Evolutionary conservation across 2,113 vertebrate genomes (phyloP), one percentile per base, ranked within the genome.

Genomic region (Solea senegalensis): DNA sequence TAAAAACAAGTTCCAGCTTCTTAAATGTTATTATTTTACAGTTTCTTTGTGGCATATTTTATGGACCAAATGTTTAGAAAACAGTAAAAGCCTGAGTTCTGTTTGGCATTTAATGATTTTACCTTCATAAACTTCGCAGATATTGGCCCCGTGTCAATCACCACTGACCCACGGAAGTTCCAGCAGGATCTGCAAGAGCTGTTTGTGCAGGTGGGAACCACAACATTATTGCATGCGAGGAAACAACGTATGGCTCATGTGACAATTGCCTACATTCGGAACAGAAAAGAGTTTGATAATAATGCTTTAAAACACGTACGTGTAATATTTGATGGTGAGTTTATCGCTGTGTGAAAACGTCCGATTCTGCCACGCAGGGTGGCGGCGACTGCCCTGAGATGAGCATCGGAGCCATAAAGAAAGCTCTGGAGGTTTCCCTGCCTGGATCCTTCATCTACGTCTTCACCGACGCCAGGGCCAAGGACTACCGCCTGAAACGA

Each of bases 361-460:
- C 16, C 57, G 26, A 45, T 58, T 82, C 9, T 84, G 16, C 77
- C 52, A 48, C 34, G 5, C 91, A 98, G 97, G 96, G 97, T 0
- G 97, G 97, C 0, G 96, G 97, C 0, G 97, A 98, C 88, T 98
- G 97, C 77, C 96, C 97, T 0, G 96, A 98, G 90, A 98, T 98
- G 97, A 97, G 96, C 0, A 86, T 98, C 46, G 95, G 94, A 4
- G 97, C 97, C 83, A 96, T 98, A 83, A 94, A 94, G 81, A 92
- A 88, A 28, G 97, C 97, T 0, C 87, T 97, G 85, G 96, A 98
- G 76, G 89, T 96, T 21, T 95, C 96, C 0, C 88, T 94, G 45
- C 96, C 96, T 0, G 92, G 95, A 52, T 98, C 97, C 59, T 98
- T 96, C 57, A 73, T 98, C 86, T 98, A 96, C 1, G 96, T 98